These are phyloP conservation scores for Apodemus sylvaticus DNA, from an alignment of 2,113 vertebrate species.

Conservation along the genomic window DNA sequence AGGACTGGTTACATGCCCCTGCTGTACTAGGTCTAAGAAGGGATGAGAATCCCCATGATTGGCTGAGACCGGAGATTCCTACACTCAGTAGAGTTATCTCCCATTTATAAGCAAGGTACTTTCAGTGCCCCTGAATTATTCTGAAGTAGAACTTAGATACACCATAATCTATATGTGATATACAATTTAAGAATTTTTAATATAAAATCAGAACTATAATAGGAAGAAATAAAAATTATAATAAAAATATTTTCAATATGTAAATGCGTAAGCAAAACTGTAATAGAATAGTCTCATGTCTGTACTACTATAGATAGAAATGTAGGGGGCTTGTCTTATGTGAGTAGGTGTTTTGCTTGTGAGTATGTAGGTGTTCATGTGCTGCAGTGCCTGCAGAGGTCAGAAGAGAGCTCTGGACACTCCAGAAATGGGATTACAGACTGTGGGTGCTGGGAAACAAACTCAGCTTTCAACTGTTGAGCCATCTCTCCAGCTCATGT, in stretches of 20 bases:
- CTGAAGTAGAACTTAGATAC: not conserved
- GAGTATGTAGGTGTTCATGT: not conserved
- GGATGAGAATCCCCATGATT: not conserved
- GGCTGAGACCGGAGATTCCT: not conserved
- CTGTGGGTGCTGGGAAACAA: not conserved
- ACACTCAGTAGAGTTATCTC: not conserved
- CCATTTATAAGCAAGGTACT: not conserved
- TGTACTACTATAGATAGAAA: not conserved
- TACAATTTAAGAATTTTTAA: not conserved
- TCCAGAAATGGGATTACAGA: not conserved
- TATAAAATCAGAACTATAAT: conserved; percentile 50
- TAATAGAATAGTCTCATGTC: not conserved
- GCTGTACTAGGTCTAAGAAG: not conserved
- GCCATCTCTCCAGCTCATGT: not conserved
- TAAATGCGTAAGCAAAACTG: not conserved
- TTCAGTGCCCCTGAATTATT: not conserved
- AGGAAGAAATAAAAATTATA: conserved; percentile 49
- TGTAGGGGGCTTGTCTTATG: not conserved
- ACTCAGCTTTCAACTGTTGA: not conserved
- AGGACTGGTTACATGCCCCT: not conserved
- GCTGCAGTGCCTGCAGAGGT: not conserved
- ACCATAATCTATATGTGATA: not conserved
- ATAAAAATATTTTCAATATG: conserved; percentile 6
- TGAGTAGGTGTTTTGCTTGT: not conserved
- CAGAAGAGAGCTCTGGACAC: not conserved